These are phyloP conservation scores for Ennomos erosarius DNA, from an alignment of 2,888 invertebrate genomes.

Conservation along the genomic window DNA sequence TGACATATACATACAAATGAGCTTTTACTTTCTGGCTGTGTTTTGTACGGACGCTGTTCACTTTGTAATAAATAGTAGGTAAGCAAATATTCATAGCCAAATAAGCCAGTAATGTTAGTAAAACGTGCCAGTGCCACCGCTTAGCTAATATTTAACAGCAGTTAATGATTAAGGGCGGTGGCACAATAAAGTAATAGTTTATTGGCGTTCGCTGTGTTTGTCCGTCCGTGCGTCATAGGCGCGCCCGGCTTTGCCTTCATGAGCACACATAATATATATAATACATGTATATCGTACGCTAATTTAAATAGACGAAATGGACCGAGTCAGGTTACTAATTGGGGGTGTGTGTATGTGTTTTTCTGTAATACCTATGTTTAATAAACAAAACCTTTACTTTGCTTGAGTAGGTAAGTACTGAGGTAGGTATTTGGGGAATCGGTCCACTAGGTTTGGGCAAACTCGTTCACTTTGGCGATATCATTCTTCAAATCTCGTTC, in stretches of 20 bases:
- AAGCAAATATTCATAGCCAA: no score
- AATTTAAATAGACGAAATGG: slow-evolving; percentile 53
- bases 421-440: no score
- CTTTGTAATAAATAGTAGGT: no score
- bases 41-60: no score
- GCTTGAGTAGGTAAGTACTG: no score
- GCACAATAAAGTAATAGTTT: slow-evolving; percentile 80
- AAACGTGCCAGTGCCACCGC: slow-evolving; percentile 28
- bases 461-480: no score
- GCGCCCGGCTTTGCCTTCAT: slow-evolving; percentile 54
- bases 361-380: no score
- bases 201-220: slow-evolving; percentile 67
- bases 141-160: slow-evolving; percentile 53
- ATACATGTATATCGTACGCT: slow-evolving; percentile 41
- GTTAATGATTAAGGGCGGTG: slow-evolving; percentile 72
- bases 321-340: slow-evolving; percentile 50
- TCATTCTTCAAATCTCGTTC: no score
- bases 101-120: neutral
- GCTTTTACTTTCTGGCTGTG: no score
- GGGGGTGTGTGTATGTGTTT: slow-evolving; percentile 30
- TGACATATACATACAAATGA: no score
- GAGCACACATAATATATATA: slow-evolving; percentile 38
- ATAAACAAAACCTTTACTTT: no score
- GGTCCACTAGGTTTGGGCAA: no score
- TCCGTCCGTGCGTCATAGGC: slow-evolving; percentile 75